Conservation (phyloP, 2,113 vertebrate genomes). For the Sapajus apella region DNA sequence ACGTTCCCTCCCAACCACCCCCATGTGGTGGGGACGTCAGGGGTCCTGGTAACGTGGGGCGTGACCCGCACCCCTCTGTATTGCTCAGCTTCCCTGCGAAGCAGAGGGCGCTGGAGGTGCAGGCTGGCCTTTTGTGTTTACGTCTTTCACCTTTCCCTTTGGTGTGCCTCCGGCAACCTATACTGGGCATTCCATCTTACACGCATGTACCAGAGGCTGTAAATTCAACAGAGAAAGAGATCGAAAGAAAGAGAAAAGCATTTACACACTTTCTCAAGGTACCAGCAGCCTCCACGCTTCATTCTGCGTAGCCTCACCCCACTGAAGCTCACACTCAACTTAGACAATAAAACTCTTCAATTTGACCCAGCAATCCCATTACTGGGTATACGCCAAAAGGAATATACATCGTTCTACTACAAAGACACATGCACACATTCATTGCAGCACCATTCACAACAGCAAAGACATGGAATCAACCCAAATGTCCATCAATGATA, state of each 20-base stretch:
- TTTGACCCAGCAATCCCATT: no score
- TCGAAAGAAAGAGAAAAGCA: no score
- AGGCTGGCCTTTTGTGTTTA: not conserved
- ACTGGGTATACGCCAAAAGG: no score
- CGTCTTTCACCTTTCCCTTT: not conserved
- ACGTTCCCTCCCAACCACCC: rapidly evolving
- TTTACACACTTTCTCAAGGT: not conserved
- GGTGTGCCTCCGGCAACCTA: not conserved
- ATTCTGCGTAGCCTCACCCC: rapidly evolving
- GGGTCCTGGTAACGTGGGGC: not conserved
- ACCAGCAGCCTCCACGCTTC: rapidly evolving
- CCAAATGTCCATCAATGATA: no score
- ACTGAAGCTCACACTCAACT: not conserved
- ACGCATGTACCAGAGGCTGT: rapidly evolving
- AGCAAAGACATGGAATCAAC: no score
- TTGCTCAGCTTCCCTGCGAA: not conserved
- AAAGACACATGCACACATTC: no score
- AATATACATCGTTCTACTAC: no score
- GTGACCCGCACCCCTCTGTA: rapidly evolving
- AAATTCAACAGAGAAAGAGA: not conserved
- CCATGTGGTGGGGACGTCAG: rapidly evolving
- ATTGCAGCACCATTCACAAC: no score
- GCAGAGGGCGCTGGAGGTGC: not conserved
- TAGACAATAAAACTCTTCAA: not conserved
- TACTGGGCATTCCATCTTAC: not conserved